Evolutionary conservation across 2,113 vertebrate species (phyloP), one percentile per base, ranked within the genome.

Genomic region (Microtus ochrogaster): DNA sequence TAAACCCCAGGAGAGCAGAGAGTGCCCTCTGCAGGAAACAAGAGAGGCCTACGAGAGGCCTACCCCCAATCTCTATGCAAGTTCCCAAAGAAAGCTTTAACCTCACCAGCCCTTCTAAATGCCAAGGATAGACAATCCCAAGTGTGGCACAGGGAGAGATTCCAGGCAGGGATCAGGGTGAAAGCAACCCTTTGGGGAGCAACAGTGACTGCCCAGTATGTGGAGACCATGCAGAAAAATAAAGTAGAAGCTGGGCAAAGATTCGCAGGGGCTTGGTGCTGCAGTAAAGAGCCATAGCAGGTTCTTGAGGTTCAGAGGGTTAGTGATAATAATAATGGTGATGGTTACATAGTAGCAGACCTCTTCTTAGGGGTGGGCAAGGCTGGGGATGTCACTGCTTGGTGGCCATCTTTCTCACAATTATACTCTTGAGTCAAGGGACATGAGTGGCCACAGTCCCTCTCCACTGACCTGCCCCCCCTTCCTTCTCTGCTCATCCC

Each of bases 381-480:
- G 28, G 13, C 17, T 36, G 28, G 3, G 39, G 52, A 4, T 36
- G 30, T 41, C 52, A 3, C 85, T 26, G 30, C 79, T 21, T 2
- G 26, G 41, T 30, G 68, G 28, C 55, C 22, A 26, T 4, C 55
- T 86, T 5, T 30, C 41, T 47, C 89, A 22, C 47, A 39, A 3
- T 41, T 19, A 0, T 5, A 77, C 72, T 10, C 44, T 36, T 8
- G 78, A 33, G 82, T 74, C 68, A 58, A 13, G 49, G n/a, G 44
- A 0, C 28, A 2, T 0, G 5, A 33, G 39, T 77, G 3, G 7
- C 63, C 58, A 33, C 0, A 0, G 13, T 19, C n/a, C 44, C 33
- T 58, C 41, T 4, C 3, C 22, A 16, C 61, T 83, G 61, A 96
- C 24, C 66, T 0, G 28, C 76, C 19, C 66, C 0, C 0, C 1